Evolutionary conservation across 2,797 vertebrate species (phyloP), one percentile per base, ranked within the genome.

Genomic region (Pagetopsis macropterus): DNA sequence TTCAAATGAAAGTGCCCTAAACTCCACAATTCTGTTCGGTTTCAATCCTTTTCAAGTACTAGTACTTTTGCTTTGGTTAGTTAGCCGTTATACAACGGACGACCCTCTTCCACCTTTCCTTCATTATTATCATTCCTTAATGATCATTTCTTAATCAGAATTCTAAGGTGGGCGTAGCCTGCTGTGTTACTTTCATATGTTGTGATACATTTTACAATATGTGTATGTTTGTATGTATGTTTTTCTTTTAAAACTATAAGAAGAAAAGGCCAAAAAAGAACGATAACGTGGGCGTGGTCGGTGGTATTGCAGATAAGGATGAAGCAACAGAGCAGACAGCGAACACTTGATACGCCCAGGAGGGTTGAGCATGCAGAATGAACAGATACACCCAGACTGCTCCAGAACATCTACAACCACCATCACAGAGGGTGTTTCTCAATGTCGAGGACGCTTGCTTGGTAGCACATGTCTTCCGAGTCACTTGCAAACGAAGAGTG

Each of bases 161-260:
- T 56, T 11, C 13, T 17, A 54, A 80, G 31, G 50, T 54, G 70
- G 72, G 75, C 6, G 67, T 63, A 57, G 75, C 1, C 65, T 51
- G 52, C 33, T 37, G 33, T 37, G 33, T 1, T 37, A 37, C 7
- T 37, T 37, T 37, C 5, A 37, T 37, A 37, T 37, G 33, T 37
- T 37, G 33, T 37, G 33, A 37, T 37, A 37, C 33, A 37, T 37
- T 6, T 37, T 37, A 37, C 33, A 37, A 8, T 6, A 7, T 8
- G 33, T 37, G 33, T 37, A 37, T 37, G 33, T 37, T 37, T 37
- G 5, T 37, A 8, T 37, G 33, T 37, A 37, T 37, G 7, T 37
- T 37, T 37, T 37, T 37, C 33, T 8, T 37, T 37, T 37, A 37
- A 37, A 37, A 27, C 3, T 1, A 37, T 37, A 37, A 37, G 8